phyloP scores from a whole-genome alignment of 2,113 vertebrate species.

The Mesoclemmys tuberculata region DNA sequence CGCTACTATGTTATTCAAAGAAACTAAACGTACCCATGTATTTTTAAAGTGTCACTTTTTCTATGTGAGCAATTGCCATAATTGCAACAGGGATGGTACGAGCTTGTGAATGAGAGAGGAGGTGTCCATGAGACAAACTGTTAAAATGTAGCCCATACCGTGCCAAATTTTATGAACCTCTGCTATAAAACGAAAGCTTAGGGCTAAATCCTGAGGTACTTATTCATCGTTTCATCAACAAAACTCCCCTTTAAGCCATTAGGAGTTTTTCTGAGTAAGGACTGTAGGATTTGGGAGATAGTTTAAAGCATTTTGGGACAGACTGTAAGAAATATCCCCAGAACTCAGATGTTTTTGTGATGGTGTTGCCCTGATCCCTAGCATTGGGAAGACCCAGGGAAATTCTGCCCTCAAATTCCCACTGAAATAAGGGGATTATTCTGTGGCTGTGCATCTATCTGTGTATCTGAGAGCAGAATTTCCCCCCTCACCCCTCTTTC shows the following conservation, averaged over 20 bases:
- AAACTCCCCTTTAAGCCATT: background rate
- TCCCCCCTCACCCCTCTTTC: too few relatives aligned
- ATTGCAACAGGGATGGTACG: background rate
- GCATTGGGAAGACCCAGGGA: background rate
- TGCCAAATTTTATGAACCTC: background rate
- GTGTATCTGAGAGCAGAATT: fast-evolving
- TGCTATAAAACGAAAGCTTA: background rate
- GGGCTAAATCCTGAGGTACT: background rate
- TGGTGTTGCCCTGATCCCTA: background rate
- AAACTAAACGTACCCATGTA: background rate
- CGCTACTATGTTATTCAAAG: background rate
- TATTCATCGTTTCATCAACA: background rate
- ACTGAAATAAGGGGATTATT: too few relatives aligned
- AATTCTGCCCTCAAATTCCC: background rate
- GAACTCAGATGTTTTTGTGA: background rate
- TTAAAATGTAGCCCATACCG: background rate
- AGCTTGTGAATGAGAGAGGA: background rate
- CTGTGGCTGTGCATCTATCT: too few relatives aligned
- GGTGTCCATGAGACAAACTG: background rate
- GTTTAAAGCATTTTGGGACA: background rate
- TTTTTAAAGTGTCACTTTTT: background rate
- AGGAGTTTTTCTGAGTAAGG: background rate
- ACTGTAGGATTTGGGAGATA: background rate
- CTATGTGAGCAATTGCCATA: background rate
- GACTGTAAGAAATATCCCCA: background rate